phyloP scores from a whole-genome alignment of 2,888 invertebrate genomes.

The Eurytoma californica region DNA sequence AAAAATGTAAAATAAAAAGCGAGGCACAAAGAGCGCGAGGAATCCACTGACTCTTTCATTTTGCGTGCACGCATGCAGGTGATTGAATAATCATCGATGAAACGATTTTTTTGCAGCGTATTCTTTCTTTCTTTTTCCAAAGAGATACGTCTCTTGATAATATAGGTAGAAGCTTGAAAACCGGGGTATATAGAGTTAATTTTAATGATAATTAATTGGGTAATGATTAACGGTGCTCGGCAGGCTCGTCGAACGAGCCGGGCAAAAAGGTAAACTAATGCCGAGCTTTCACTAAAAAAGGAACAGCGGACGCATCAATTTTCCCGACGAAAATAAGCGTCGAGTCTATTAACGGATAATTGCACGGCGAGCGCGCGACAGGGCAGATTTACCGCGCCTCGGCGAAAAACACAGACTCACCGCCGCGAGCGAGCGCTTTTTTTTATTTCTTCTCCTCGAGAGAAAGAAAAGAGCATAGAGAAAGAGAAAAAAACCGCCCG shows the following conservation, averaged over 20 bases:
- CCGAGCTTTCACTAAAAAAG: conserved; percentile 26
- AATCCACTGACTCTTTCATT: conserved; percentile 1
- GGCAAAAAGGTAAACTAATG: neutral
- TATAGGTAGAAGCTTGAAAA: neutral
- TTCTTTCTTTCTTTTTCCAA: neutral
- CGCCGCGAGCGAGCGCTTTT: neutral
- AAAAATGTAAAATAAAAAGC: conserved; percentile 19
- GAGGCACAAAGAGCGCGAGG: conserved; percentile 3
- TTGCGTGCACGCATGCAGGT: conserved; percentile 24
- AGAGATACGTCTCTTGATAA: neutral
- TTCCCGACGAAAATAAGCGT: conserved; percentile 8
- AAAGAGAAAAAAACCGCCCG: neutral
- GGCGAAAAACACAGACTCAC: neutral
- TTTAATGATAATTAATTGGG: neutral
- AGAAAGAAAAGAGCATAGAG: conserved; percentile 3
- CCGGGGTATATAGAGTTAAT: neutral
- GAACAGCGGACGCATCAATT: neutral
- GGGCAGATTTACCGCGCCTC: neutral
- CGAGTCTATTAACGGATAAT: conserved; percentile 26
- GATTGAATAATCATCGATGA: conserved; percentile 35
- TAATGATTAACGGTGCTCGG: neutral
- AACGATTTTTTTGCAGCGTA: neutral
- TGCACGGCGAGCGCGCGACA: neutral
- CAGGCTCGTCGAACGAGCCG: neutral
- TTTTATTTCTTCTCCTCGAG: neutral